Evolutionary conservation across 2,888 invertebrate species (phyloP).

Genomic region (Aleiodes alternator): DNA sequence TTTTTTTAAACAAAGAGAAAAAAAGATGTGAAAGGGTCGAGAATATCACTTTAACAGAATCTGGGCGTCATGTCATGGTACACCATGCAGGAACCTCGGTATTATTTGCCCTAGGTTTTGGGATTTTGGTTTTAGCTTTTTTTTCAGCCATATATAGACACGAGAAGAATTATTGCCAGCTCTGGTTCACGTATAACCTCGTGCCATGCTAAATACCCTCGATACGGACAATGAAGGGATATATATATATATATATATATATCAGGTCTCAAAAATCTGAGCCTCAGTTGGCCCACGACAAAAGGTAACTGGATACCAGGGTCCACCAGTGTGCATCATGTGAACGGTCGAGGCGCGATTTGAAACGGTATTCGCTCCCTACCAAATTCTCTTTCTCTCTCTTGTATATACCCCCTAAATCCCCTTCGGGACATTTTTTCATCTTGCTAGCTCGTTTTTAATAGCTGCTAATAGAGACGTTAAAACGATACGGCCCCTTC

Average conservation of each 20-base stretch:
- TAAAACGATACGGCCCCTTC: constrained; percentile 73
- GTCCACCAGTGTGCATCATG: constrained; percentile 60
- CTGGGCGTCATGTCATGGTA: constrained; percentile 69
- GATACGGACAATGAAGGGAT: constrained; percentile 64
- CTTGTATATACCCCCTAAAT: constrained; percentile 43
- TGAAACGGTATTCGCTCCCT: constrained; percentile 56
- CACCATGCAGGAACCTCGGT: constrained; percentile 56
- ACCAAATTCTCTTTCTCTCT: constrained; percentile 45
- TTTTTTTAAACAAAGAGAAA: too few relatives aligned
- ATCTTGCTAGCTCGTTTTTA: constrained; percentile 68
- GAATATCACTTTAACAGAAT: constrained; percentile 74
- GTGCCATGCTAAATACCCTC: constrained; percentile 71
- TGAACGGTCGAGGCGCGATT: constrained; percentile 68
- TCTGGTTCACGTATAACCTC: constrained; percentile 53
- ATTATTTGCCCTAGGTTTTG: neutral
- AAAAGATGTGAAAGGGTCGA: constrained; percentile 6
- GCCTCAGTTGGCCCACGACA: constrained; percentile 70
- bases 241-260: constrained; percentile 40
- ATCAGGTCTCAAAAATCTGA: constrained; percentile 45
- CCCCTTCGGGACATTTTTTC: constrained; percentile 42
- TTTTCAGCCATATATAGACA: constrained; percentile 11
- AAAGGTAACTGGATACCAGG: constrained; percentile 74
- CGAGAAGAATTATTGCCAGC: constrained; percentile 11
- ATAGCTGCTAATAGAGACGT: constrained; percentile 75
- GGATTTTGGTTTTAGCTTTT: constrained; percentile 33